These are phyloP conservation scores for Venturia canescens DNA, from an alignment of 1,140 invertebrate genomes.

Conservation along the genomic window DNA sequence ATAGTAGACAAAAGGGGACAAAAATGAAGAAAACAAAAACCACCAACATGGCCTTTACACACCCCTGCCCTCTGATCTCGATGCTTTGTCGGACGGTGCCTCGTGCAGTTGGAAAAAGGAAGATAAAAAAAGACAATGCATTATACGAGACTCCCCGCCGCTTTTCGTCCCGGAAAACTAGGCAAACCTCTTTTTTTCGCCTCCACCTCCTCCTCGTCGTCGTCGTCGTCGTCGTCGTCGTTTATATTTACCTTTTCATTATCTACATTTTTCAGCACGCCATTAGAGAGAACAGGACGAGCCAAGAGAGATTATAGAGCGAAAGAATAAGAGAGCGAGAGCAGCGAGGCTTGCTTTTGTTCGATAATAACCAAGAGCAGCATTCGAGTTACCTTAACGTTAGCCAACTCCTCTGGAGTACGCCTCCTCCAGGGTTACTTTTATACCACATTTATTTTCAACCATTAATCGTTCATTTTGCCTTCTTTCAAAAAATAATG, in stretches of 20 bases:
- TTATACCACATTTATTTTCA: conserved; percentile 1
- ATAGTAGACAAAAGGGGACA: background rate
- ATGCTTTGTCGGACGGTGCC: conserved; percentile 19
- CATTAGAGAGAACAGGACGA: conserved; percentile 34
- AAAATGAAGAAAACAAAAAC: conserved; percentile 24
- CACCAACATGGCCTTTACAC: conserved; percentile 30
- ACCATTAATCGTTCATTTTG: background rate
- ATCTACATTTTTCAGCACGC: conserved; percentile 46
- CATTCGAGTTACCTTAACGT: conserved; percentile 6
- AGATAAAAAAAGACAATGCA: background rate
- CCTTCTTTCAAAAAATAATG: background rate
- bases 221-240: conserved; percentile 23
- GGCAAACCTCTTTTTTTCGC: conserved; percentile 21
- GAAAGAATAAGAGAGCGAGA: background rate
- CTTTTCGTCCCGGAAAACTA: conserved; percentile 1
- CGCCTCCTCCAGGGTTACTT: background rate
- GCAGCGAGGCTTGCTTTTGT: conserved; percentile 32
- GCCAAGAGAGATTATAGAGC: conserved; percentile 1
- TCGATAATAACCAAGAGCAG: conserved; percentile 37
- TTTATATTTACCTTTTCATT: conserved; percentile 47
- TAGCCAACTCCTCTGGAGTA: background rate
- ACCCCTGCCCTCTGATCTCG: conserved; percentile 39
- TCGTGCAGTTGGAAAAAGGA: background rate
- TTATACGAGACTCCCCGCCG: conserved; percentile 8
- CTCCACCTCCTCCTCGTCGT: conserved; percentile 13